Conservation (phyloP, 2,888 invertebrate species). For the Coleophora flavipennella region DNA sequence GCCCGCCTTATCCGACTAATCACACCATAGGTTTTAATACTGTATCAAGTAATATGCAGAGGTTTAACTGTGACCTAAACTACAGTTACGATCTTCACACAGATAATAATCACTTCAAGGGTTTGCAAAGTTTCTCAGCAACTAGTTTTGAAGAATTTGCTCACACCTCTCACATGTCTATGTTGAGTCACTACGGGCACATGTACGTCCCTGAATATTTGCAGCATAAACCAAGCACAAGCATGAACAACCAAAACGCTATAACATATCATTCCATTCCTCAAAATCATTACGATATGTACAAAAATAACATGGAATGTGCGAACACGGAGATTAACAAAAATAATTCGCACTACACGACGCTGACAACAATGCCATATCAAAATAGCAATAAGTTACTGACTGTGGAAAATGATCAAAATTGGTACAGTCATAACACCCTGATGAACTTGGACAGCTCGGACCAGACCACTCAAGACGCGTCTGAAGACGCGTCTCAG, state of each 20-base stretch:
- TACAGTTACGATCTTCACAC: constrained; percentile 52
- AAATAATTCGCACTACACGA: constrained; percentile 74
- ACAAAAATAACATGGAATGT: constrained; percentile 50
- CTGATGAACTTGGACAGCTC: constrained; percentile 50
- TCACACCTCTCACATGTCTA: constrained; percentile 62
- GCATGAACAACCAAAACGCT: constrained; percentile 39
- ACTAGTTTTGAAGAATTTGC: constrained; percentile 70
- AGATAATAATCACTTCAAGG: constrained; percentile 48
- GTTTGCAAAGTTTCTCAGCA: constrained; percentile 61
- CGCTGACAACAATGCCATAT: constrained; percentile 76
- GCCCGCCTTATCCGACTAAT: constrained; percentile 40
- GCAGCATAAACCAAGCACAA: constrained; percentile 48
- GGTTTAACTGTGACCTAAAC: constrained; percentile 62
- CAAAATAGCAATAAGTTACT: constrained; percentile 79
- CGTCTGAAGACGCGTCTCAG: constrained; percentile 30
- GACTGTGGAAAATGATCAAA: constrained; percentile 66
- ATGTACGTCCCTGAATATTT: constrained; percentile 60
- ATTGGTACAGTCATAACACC: constrained; percentile 64
- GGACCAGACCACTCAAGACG: constrained; percentile 50
- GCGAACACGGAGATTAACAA: constrained; percentile 57
- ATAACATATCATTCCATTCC: constrained; percentile 46
- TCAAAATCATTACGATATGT: constrained; percentile 54
- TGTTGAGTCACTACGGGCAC: constrained; percentile 66
- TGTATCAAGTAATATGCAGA: constrained; percentile 49
- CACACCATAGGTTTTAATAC: constrained; percentile 44